phyloP scores from a whole-genome alignment of 30 jellyfish, hydroid and myxozoan species.

The Hydractinia symbiolongicarpus region DNA sequence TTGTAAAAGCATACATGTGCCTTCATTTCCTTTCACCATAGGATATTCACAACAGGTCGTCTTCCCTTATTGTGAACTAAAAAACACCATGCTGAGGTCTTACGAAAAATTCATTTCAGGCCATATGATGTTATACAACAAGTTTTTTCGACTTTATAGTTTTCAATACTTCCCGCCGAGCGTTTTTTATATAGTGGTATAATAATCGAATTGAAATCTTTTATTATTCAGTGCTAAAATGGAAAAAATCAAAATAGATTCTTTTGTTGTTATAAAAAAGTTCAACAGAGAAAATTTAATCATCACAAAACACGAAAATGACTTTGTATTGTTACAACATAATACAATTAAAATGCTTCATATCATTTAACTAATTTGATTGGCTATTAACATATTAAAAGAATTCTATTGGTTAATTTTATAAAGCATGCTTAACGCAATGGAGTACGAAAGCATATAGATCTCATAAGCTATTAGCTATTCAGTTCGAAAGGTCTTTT shows the following conservation, averaged over 20 bases:
- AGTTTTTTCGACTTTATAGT: not conserved
- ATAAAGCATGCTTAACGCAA: conserved; percentile 20
- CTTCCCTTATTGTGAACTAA: too few species aligned
- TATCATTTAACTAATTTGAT: not conserved
- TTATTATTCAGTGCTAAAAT: too few species aligned
- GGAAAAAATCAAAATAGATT: too few species aligned
- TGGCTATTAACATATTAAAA: not conserved
- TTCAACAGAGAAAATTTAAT: too few species aligned
- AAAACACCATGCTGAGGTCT: too few species aligned
- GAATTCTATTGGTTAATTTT: conserved; percentile 17
- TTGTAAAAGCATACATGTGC: too few species aligned
- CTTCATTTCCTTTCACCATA: too few species aligned
- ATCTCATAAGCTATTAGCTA: conserved; percentile 12
- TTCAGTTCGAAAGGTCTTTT: not conserved
- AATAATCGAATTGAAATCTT: too few species aligned
- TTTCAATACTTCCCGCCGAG: conserved; percentile 22
- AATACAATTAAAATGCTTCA: not conserved
- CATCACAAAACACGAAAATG: too few species aligned
- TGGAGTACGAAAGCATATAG: conserved; percentile 10
- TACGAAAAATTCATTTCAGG: too few species aligned
- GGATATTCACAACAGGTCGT: too few species aligned
- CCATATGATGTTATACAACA: not conserved
- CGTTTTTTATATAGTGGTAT: not conserved
- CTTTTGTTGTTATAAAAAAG: too few species aligned
- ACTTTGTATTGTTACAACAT: conserved; percentile 6